A percentile compares a stretch with the other conserved stretches of the same genome.
These are phyloP conservation scores for Lomographa bimaculata DNA, from an alignment of 2,888 invertebrate genomes.

Conservation along the genomic window DNA sequence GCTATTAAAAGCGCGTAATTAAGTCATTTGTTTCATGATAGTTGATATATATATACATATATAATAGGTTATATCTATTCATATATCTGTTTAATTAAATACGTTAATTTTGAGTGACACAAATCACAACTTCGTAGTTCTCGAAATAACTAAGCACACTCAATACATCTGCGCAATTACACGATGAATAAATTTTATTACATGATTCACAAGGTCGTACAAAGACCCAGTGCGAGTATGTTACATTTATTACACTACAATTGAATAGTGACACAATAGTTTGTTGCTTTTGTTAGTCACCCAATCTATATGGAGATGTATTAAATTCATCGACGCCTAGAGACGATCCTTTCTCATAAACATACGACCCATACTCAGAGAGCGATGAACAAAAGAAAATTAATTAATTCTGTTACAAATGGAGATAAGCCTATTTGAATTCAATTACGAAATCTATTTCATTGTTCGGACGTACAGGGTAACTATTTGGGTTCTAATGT, in stretches of 20 bases:
- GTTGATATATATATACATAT: too few relatives aligned
- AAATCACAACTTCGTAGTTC: constrained; percentile 1
- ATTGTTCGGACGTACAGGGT: constrained; percentile 8
- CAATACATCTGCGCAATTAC: constrained; percentile 20
- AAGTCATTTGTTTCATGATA: too few relatives aligned
- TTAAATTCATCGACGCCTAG: constrained; percentile 19
- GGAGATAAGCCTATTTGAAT: constrained; percentile 24
- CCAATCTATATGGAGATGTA: constrained; percentile 19
- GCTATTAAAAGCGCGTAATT: too few relatives aligned
- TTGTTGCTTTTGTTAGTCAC: constrained; percentile 18
- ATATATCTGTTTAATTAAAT: too few relatives aligned
- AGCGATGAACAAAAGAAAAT: constrained; percentile 29
- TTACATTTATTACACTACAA: constrained; percentile 52
- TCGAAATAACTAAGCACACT: constrained; percentile 7
- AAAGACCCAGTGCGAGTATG: constrained; percentile 35
- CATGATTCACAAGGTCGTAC: constrained; percentile 45
- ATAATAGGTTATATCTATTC: too few relatives aligned
- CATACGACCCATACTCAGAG: constrained; percentile 12
- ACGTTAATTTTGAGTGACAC: constrained; percentile 4
- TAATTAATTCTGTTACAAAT: constrained; percentile 21
- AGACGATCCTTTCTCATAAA: constrained; percentile 6
- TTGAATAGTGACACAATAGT: constrained; percentile 49
- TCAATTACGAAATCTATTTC: constrained; percentile 22
- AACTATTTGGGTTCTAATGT: constrained; percentile 18
- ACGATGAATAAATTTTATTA: constrained; percentile 20